phyloP scores from a whole-genome alignment of 2,888 invertebrate species.

The Nematopogon swammerdamellus region DNA sequence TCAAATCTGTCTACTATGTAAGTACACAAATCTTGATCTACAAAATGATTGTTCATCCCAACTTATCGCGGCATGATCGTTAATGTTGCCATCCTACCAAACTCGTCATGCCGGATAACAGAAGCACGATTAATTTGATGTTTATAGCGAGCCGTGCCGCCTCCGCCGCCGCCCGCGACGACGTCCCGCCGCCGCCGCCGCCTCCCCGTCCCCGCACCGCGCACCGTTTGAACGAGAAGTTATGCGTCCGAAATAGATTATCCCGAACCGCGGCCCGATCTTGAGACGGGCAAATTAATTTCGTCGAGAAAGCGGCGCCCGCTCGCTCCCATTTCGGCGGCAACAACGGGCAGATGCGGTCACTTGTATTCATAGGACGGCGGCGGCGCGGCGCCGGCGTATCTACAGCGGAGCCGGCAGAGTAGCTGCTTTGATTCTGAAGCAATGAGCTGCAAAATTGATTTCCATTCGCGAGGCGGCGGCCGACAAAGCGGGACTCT shows the following conservation, averaged over 20 bases:
- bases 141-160: too few species aligned
- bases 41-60: too few species aligned
- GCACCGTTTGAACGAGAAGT: not conserved
- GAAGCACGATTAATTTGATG: too few species aligned
- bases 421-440: conserved; percentile 9
- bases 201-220: too few species aligned
- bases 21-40: too few species aligned
- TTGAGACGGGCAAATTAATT: not conserved
- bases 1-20: too few species aligned
- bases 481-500: not conserved
- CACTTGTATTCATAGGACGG: conserved; percentile 31
- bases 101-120: too few species aligned
- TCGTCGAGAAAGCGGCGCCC: not conserved
- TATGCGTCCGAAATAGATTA: not conserved
- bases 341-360: conserved; percentile 18
- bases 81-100: too few species aligned
- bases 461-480: conserved; percentile 11
- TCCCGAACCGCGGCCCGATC: not conserved
- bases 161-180: too few species aligned
- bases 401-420: conserved; percentile 18
- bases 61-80: too few species aligned
- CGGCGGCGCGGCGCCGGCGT: conserved; percentile 21
- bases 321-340: not conserved
- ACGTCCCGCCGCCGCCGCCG: too few species aligned
- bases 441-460: conserved; percentile 33